phyloP scores from a whole-genome alignment of 2,797 vertebrate genomes.

The Heterohyrax brucei region DNA sequence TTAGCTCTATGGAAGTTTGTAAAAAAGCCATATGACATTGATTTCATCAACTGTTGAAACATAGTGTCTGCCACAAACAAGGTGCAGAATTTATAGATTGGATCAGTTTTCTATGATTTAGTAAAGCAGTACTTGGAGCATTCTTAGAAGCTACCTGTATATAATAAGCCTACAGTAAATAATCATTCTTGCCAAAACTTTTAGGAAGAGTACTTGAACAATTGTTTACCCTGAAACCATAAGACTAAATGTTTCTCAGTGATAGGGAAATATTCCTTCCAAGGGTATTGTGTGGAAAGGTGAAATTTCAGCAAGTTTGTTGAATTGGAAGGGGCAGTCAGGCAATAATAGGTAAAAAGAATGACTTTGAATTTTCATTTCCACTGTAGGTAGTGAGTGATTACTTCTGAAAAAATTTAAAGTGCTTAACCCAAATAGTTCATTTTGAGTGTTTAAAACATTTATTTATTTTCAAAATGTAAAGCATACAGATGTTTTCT shows the following conservation, averaged over 20 bases:
- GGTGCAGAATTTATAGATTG: not conserved
- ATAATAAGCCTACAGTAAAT: not conserved
- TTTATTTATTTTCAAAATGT: constrained; percentile 41
- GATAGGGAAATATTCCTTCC: not conserved
- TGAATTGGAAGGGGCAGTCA: not conserved
- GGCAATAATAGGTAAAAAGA: not conserved
- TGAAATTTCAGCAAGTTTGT: not conserved
- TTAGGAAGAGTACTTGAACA: not conserved
- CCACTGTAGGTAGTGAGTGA: not conserved
- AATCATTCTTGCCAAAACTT: not conserved
- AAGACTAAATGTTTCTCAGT: not conserved
- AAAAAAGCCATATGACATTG: not conserved
- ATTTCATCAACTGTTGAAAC: not conserved
- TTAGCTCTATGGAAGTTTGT: not conserved
- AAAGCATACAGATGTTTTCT: constrained; percentile 1
- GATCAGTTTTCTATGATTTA: not conserved
- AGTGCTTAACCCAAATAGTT: constrained; percentile 2
- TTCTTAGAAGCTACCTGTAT: not conserved
- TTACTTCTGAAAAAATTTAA: constrained; percentile 25
- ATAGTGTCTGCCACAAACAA: not conserved
- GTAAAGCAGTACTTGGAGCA: not conserved
- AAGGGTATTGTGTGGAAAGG: not conserved
- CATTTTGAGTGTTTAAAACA: not conserved
- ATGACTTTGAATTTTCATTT: constrained; percentile 14
- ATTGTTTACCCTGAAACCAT: not conserved